A percentile compares a stretch with the other conserved stretches of the same genome.
Conservation (phyloP, 2,888 invertebrate species). For the Heliconius aoede region DNA sequence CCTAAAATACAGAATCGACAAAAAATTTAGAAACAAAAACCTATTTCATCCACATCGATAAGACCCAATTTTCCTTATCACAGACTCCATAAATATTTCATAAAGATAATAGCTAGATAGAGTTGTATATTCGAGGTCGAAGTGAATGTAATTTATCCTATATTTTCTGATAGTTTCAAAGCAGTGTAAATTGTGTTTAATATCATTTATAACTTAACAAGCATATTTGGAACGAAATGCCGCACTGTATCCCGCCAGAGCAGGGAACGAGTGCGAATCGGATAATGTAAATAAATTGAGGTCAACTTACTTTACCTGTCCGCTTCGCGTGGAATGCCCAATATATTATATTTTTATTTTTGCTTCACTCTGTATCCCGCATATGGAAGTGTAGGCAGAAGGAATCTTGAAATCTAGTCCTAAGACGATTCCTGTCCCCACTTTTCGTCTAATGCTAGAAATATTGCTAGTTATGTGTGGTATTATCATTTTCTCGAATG, state of each 20-base stretch:
- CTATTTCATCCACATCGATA: conserved; percentile 30
- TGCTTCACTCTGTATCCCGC: no score
- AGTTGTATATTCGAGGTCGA: neutral
- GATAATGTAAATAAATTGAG: no score
- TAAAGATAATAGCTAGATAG: conserved; percentile 22
- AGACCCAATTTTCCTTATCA: conserved; percentile 27
- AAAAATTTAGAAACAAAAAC: neutral
- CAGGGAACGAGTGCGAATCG: neutral
- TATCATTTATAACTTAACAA: neutral
- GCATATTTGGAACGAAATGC: neutral
- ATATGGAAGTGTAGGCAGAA: no score
- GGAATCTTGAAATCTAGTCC: no score
- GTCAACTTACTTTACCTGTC: no score
- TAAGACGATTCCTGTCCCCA: no score
- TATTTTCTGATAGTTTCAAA: conserved; percentile 10
- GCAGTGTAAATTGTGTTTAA: conserved; percentile 3
- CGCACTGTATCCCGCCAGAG: neutral
- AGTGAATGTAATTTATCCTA: conserved; percentile 11
- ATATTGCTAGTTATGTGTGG: no score
- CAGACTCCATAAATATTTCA: conserved; percentile 31
- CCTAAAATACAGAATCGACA: neutral
- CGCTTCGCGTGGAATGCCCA: no score
- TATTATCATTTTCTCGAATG: no score
- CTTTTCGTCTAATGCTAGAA: no score
- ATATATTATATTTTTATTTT: no score